Evolutionary conservation across 2,113 vertebrate species (phyloP), one percentile per base, ranked within the genome.

Genomic region (Tringa solitaria): DNA sequence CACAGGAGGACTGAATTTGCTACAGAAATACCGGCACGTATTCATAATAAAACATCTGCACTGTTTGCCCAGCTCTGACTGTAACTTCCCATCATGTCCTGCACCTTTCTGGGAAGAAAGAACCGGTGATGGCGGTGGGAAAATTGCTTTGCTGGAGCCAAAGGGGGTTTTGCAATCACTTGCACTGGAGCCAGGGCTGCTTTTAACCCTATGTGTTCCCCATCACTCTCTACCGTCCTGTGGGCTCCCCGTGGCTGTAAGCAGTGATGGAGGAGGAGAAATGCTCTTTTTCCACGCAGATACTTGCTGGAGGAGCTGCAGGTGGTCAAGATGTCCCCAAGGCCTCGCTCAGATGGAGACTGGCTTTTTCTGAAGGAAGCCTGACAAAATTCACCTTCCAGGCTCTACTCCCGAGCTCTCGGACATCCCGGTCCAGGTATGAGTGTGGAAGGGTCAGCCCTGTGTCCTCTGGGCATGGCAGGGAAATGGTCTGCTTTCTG

Each of bases 61-160:
- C 45, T 72, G 14, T 51, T 24, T 84, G 63, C 83, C 72, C 83
- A 33, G 79, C 85, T 76, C 88, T 76, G 51, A 1, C 75, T 85
- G 85, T 28, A 88, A 37, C 57, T 93, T 87, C 84, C 72, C 61
- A 3, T 56, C 61, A 23, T 7, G 33, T 76, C 79, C 61, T 90
- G 72, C 68, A 92, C 83, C 87, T 86, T 94, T 74, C 89, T 94
- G 93, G 91, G 84, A 92, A 92, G 86, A 84, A 83, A 78, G 35
- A 61, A 45, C 37, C 33, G 81, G 54, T 37, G 63, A 74, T 67
- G 73, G 45, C 22, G 84, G 73, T 93, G 81, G 86, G 77, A 33
- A 96, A 91, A 87, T 89, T 67, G 64, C 64, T 81, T 50, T 51
- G 4, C 27, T 0, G 3, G 30, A 91, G 54, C 63, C 69, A 77